phyloP scores from a whole-genome alignment of 1,140 invertebrate genomes.

The Colletes latitarsis region DNA sequence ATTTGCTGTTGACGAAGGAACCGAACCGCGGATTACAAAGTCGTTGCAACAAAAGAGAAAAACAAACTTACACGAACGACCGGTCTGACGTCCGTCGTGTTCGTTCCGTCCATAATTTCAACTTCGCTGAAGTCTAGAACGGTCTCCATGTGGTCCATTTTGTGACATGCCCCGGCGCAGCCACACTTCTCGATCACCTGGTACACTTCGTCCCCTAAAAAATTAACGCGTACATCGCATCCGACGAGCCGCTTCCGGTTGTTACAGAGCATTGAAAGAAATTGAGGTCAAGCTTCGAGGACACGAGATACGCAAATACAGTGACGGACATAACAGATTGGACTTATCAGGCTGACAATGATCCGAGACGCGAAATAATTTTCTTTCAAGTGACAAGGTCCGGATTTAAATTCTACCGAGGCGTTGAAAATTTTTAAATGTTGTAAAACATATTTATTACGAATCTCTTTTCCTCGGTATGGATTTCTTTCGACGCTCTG shows the following conservation, averaged over 20 bases:
- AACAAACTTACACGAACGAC: slow-evolving; percentile 68
- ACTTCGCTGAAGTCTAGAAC: slow-evolving; percentile 77
- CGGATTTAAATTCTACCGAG: too few species aligned
- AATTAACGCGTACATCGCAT: neutral
- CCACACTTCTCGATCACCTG: slow-evolving; percentile 77
- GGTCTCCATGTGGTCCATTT: slow-evolving; percentile 77
- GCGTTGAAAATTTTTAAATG: too few species aligned
- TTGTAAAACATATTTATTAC: too few species aligned
- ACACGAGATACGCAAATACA: too few species aligned
- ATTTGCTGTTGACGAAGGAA: slow-evolving; percentile 73
- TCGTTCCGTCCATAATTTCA: slow-evolving; percentile 71
- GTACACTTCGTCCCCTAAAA: slow-evolving; percentile 76
- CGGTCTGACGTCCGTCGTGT: slow-evolving; percentile 73
- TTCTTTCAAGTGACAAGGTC: too few species aligned
- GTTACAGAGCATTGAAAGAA: too few species aligned
- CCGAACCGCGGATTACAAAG: neutral
- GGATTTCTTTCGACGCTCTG: too few species aligned
- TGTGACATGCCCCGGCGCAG: slow-evolving; percentile 75
- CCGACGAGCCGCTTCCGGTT: neutral
- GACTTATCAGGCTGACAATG: too few species aligned
- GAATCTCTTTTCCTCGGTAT: too few species aligned
- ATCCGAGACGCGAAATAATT: too few species aligned
- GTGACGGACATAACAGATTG: too few species aligned
- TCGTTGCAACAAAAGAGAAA: neutral
- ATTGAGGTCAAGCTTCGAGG: too few species aligned